phyloP scores from a whole-genome alignment of 2,113 vertebrate species.

The Cinclus mexicanus region DNA sequence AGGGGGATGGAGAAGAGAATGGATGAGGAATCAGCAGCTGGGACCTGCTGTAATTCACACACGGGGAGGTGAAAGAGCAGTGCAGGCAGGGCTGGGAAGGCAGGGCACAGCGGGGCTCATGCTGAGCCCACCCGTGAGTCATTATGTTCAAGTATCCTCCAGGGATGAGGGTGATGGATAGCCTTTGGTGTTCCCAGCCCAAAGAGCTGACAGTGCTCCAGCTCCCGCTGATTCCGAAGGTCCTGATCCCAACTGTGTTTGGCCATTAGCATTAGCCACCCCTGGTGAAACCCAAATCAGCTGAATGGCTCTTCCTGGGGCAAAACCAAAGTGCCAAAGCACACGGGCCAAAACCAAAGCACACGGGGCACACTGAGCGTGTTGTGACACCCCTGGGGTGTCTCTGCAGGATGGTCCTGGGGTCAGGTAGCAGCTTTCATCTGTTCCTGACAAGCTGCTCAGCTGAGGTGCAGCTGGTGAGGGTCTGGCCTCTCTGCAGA shows the following conservation, averaged over 20 bases:
- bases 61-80: not conserved
- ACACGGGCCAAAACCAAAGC: not conserved
- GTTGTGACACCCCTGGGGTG: not conserved
- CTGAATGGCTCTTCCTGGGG: not conserved
- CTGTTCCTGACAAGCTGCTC: not conserved
- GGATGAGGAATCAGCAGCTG: not conserved
- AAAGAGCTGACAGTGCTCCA: not conserved
- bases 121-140: not conserved
- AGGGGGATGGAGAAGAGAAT: not conserved
- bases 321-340: not conserved
- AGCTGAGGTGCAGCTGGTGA: not conserved
- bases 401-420: not conserved
- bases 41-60: not conserved
- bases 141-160: not conserved
- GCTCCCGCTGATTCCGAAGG: not conserved
- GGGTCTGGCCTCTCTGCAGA: not conserved
- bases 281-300: not conserved
- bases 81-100: not conserved
- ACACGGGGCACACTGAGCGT: accelerated
- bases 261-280: not conserved
- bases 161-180: not conserved
- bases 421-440: not conserved
- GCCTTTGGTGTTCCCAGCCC: not conserved
- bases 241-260: not conserved
- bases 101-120: not conserved